Evolutionary conservation across 2,888 invertebrate genomes (phyloP), one percentile per base, ranked within the genome.

Genomic region (Chelonus formosanus): DNA sequence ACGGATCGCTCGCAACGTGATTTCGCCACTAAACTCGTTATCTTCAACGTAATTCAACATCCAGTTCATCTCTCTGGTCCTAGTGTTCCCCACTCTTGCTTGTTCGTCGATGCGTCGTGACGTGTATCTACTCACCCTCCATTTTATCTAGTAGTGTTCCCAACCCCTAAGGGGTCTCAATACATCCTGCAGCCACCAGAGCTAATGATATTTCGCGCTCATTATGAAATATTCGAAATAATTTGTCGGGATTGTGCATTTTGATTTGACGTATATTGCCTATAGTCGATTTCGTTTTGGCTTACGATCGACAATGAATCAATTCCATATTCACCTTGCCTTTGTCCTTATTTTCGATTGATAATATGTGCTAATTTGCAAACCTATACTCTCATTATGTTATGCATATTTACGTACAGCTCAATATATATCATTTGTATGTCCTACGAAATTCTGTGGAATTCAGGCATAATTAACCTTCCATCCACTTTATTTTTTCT

Each of bases 161-260:
- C 64, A 55, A 60, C 64, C 64, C 61, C 61, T 63, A 68, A 32
- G 31, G 52, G 52, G 52, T 31, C 52, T 52, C 52, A 32, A 32
- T 43, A n/a, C 10, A 35, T 34, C 40, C 52, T 56, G 48, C 59
- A 56, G 50, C 66, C 63, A 61, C 61, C 56, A 74, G 72, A 74
- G 76, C 74, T 82, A 82, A 82, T 80, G 80, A 81, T 79, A 80
- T 83, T 82, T 82, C 76, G 77, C 78, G 77, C 75, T 78, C 79
- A 79, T 80, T 80, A 80, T 82, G 81, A 82, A 82, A 83, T 83
- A 82, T 80, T 80, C 80, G 78, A 79, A 82, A 83, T 82, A 76
- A 83, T 82, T 83, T 78, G 77, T 73, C 76, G 75, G 78, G 76
- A 80, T 80, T 80, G 80, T 78, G 78, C 80, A 82, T 82, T 81